Percentiles rank a stretch among this genome's conserved stretches.
These are phyloP conservation scores for Acipenser ruthenus DNA, from an alignment of 2,797 vertebrate species.

Conservation along the genomic window DNA sequence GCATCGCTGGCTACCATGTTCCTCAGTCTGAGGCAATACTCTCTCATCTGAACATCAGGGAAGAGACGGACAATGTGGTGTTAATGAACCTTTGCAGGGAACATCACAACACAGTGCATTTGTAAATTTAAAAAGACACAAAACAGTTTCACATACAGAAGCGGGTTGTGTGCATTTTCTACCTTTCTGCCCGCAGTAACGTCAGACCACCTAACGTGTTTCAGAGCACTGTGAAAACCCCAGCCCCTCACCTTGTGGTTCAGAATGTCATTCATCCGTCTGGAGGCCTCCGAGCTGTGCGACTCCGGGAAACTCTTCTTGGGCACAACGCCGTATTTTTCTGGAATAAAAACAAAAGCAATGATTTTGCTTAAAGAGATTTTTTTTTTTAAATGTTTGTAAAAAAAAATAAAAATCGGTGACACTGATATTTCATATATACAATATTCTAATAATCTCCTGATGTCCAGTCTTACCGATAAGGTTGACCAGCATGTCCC, in stretches of 20 bases:
- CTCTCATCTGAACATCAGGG: constrained; percentile 73
- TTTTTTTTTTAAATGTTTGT: background rate
- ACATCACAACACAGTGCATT: too few relatives aligned
- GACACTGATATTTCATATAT: background rate
- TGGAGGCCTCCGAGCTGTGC: constrained; percentile 86
- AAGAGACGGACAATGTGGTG: background rate
- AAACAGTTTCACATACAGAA: too few relatives aligned
- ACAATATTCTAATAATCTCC: background rate
- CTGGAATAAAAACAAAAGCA: constrained; percentile 43
- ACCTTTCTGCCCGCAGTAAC: too few relatives aligned
- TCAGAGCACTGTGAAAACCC: background rate
- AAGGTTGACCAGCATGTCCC: constrained; percentile 97
- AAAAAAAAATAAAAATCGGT: background rate
- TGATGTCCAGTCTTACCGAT: constrained; percentile 58
- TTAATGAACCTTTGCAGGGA: too few relatives aligned
- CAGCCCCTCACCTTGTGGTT: constrained; percentile 82
- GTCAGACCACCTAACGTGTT: background rate
- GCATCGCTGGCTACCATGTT: constrained; percentile 81
- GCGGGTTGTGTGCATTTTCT: too few relatives aligned
- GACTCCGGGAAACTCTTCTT: constrained; percentile 97
- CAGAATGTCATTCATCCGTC: constrained; percentile 95
- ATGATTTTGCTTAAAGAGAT: background rate
- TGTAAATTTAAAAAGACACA: too few relatives aligned
- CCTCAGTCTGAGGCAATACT: constrained; percentile 85
- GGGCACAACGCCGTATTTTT: constrained; percentile 92